Conservation (phyloP, 2,797 vertebrate genomes). For the Apogon talboti region DNA sequence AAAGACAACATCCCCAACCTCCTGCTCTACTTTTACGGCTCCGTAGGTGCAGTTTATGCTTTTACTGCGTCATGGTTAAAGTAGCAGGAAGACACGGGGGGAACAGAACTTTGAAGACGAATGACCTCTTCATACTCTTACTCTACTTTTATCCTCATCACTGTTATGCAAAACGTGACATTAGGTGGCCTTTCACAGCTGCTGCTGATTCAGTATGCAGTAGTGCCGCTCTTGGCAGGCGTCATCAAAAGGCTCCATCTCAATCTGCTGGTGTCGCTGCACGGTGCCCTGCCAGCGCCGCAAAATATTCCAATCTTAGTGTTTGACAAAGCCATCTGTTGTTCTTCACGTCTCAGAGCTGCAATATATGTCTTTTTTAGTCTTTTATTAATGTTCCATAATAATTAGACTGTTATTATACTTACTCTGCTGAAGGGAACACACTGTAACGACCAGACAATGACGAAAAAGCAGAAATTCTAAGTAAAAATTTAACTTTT, state of each 20-base stretch:
- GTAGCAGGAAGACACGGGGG: no score
- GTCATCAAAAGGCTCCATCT: background rate
- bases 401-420: background rate
- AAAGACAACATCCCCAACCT: background rate
- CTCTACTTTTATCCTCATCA: conserved; percentile 7
- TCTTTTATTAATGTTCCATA: background rate
- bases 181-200: conserved; percentile 24
- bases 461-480: no score
- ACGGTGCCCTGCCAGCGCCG: conserved; percentile 8
- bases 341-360: background rate
- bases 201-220: conserved; percentile 29
- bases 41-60: no score
- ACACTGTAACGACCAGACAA: no score
- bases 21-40: no score
- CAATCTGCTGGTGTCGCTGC: conserved; percentile 6
- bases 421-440: background rate
- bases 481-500: no score
- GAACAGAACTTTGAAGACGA: no score
- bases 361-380: background rate
- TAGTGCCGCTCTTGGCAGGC: conserved; percentile 20
- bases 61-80: no score
- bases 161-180: conserved; percentile 35
- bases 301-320: background rate
- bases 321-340: background rate
- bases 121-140: background rate